A percentile compares a stretch with the other conserved stretches of the same genome.
phyloP scores from a whole-genome alignment of 2,888 invertebrate species.

The Sepioteuthis lessoniana region DNA sequence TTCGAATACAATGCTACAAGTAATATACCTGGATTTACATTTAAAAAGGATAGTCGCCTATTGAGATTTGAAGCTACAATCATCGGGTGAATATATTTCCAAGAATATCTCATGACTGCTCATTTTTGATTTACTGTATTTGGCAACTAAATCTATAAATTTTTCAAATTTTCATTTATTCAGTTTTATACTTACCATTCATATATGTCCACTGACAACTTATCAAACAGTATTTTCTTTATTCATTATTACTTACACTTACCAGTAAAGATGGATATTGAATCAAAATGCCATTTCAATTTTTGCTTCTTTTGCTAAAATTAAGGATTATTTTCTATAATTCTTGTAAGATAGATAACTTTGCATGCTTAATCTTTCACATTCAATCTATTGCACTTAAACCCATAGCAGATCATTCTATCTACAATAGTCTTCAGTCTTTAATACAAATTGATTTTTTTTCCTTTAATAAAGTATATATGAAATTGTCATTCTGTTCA shows the following conservation, averaged over 20 bases:
- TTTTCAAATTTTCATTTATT: not conserved
- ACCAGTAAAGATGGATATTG: not conserved
- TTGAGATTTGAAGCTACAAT: not conserved
- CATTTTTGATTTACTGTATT: not conserved
- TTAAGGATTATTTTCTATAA: no score
- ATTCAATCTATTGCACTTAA: no score
- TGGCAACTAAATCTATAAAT: not conserved
- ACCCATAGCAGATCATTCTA: no score
- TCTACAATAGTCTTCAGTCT: no score
- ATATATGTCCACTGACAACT: not conserved
- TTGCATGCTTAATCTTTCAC: no score
- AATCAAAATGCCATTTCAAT: not conserved
- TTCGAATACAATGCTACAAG: conserved; percentile 4
- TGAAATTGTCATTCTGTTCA: no score
- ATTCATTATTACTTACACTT: not conserved
- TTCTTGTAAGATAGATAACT: no score
- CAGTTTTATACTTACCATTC: not conserved
- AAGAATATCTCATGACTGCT: not conserved
- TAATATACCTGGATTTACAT: conserved; percentile 33
- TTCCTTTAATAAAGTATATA: no score
- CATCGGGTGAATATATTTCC: not conserved
- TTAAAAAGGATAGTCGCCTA: not conserved
- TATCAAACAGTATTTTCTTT: not conserved
- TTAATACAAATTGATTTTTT: no score
- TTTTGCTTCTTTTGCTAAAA: no score